A percentile compares a stretch with the other conserved stretches of the same genome.
phyloP scores from a whole-genome alignment of 1,140 invertebrate genomes.

The Phortica variegata region DNA sequence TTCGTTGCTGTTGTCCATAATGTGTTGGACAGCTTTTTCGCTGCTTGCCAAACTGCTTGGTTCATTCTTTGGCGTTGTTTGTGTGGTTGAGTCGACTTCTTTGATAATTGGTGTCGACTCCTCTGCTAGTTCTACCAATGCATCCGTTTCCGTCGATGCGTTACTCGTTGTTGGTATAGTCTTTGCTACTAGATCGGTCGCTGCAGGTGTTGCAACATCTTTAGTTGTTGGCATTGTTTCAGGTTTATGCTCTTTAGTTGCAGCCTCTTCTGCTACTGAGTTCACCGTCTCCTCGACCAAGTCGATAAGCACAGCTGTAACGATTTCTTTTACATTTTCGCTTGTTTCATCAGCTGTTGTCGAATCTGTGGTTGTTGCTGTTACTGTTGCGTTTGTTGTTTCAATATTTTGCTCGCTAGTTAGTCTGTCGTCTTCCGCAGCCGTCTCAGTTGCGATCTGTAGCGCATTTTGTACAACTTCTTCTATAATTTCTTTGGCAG shows the following conservation, averaged over 20 bases:
- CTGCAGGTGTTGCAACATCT: constrained; percentile 1
- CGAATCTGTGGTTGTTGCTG: not conserved
- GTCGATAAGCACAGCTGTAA: constrained; percentile 37
- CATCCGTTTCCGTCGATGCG: not conserved
- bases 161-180: constrained; percentile 3
- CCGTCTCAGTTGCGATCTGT: constrained; percentile 11
- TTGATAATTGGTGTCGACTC: constrained; percentile 21
- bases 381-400: not conserved
- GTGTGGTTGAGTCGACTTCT: constrained; percentile 50
- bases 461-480: constrained; percentile 45
- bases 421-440: no score
- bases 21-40: constrained; percentile 12
- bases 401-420: no score
- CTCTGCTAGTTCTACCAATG: constrained; percentile 4
- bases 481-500: constrained; percentile 38
- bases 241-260: constrained; percentile 24
- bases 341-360: constrained; percentile 2
- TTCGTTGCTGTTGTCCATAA: no score
- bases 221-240: constrained; percentile 26
- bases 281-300: constrained; percentile 43
- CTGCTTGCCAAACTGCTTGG: constrained; percentile 14
- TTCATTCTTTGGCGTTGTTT: constrained; percentile 48
- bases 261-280: constrained; percentile 20
- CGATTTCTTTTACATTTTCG: constrained; percentile 39
- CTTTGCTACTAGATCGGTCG: not conserved